A percentile compares a stretch with the other conserved stretches of the same genome.
phyloP scores from a whole-genome alignment of 2,113 vertebrate species.

The Xyliphius kryptos region DNA sequence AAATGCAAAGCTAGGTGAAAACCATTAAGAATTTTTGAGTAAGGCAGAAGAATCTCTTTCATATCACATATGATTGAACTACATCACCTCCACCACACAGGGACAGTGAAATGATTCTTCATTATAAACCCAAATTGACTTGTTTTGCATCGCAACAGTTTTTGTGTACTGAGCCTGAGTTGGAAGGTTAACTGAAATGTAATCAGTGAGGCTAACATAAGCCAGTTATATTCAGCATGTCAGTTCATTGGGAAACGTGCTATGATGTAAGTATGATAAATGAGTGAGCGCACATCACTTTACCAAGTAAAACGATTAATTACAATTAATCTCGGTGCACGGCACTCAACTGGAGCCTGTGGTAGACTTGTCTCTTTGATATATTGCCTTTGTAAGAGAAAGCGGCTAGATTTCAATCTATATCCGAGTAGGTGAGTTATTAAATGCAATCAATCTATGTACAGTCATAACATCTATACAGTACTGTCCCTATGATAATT shows the following conservation, averaged over 20 bases:
- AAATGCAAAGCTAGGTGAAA: no score
- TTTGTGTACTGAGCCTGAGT: not conserved
- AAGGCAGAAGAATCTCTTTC: no score
- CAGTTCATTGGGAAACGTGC: conserved; percentile 28
- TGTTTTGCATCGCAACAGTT: conserved; percentile 6
- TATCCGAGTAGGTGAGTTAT: conserved; percentile 31
- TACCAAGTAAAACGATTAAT: conserved; percentile 47
- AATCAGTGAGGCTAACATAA: conserved; percentile 20
- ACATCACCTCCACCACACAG: not conserved
- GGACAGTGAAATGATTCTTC: not conserved
- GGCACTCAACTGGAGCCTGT: conserved; percentile 36
- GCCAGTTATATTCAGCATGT: conserved; percentile 17
- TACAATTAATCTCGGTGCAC: conserved; percentile 50
- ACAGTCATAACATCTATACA: conserved; percentile 12
- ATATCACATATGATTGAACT: no score
- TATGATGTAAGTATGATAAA: conserved; percentile 49
- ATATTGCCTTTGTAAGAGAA: conserved; percentile 42
- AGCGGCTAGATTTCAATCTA: conserved; percentile 37
- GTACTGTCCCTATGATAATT: conserved; percentile 1
- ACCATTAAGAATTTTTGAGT: no score
- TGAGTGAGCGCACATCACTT: conserved; percentile 38
- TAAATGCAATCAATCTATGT: conserved; percentile 35
- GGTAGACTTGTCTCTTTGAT: conserved; percentile 49
- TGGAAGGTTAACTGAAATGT: conserved; percentile 11
- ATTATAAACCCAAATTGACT: not conserved